phyloP scores from a whole-genome alignment of 37 sponge, comb jelly and placozoan species.

The Dysidea cf. avara region DNA sequence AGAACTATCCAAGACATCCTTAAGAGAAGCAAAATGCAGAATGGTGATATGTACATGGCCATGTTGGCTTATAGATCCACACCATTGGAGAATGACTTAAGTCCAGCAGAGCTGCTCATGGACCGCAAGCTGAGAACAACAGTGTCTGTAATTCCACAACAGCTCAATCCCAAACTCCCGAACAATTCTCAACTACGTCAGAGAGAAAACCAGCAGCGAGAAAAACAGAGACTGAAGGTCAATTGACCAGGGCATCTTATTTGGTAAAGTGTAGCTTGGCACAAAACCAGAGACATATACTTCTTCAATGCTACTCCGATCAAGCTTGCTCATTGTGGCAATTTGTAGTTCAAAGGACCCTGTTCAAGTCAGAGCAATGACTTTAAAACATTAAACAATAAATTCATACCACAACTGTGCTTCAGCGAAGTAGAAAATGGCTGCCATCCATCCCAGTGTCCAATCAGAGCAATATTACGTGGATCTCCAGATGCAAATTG shows the following conservation, averaged over 20 bases:
- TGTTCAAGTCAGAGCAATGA: not conserved
- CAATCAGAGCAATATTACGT: conserved; percentile 32
- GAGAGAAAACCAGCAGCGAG: not conserved
- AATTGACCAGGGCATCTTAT: conserved; percentile 5
- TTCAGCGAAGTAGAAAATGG: no score
- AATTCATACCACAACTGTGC: conserved; percentile 35
- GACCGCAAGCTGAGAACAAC: not conserved
- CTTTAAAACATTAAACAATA: no score
- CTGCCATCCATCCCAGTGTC: conserved; percentile 45
- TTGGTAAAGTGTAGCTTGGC: conserved; percentile 27
- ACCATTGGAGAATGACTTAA: not conserved
- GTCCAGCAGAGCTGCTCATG: conserved; percentile 3
- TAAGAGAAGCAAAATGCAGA: not conserved
- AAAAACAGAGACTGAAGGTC: conserved; percentile 10
- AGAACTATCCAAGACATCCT: not conserved
- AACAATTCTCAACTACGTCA: not conserved
- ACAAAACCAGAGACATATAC: conserved; percentile 46
- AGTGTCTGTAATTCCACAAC: not conserved
- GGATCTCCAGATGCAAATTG: conserved; percentile 55
- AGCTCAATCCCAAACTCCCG: not conserved
- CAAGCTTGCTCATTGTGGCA: conserved; percentile 29
- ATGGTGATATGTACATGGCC: not conserved
- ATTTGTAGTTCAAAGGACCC: conserved; percentile 34
- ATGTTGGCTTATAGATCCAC: not conserved
- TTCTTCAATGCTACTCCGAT: conserved; percentile 19